Evolutionary conservation across 2,888 invertebrate species (phyloP), one percentile per base, ranked within the genome.

Genomic region (Neoascia interrupta): DNA sequence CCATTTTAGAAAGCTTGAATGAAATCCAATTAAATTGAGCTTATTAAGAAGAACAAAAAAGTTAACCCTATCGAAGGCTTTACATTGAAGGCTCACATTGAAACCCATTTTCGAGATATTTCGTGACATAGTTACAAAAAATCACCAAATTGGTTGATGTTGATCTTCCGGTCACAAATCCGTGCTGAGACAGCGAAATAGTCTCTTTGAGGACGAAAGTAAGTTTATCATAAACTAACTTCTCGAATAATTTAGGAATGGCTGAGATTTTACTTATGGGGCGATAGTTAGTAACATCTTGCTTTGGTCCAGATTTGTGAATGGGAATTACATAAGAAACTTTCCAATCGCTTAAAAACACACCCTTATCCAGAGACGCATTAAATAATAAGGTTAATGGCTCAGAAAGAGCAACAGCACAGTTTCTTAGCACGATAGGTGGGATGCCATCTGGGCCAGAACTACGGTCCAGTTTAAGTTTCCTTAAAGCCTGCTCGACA

Each of bases 201-300:
- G 23, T 8, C 13, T 13, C 5, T 13, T 43, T 43, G 0, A 58
- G 28, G 10, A 41, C 8, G 2, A 34, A 10, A 19, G 23, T 45
- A 5, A 41, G 36, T 41, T 54, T 54, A 10, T 39, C 39, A 23
- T 37, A 28, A 10, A 39, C 23, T 1, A 26, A 2, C 18, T 54
- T 54, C n/a, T 54, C 26, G 28, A 41, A 26, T 15, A 54, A 2
- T 39, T 54, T 39, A 15, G 37, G 54, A 39, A 54, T 37, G 2
- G 26, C 26, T 18, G 37, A 23, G 2, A 51, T 34, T 26, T 34
- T 51, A 19, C 51, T 36, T 19, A 51, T 36, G 5, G 51, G 51
- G 8, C 51, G 21, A n/a, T 51, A 34, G 31, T 51, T 51, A 16
- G 34, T 6, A 10, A 51, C 18, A n/a, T 34, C 51, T 8, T 36